Percentiles rank a stretch among this genome's conserved stretches.
These are phyloP conservation scores for Excalfactoria chinensis DNA, from an alignment of 2,113 vertebrate genomes.

Conservation along the genomic window DNA sequence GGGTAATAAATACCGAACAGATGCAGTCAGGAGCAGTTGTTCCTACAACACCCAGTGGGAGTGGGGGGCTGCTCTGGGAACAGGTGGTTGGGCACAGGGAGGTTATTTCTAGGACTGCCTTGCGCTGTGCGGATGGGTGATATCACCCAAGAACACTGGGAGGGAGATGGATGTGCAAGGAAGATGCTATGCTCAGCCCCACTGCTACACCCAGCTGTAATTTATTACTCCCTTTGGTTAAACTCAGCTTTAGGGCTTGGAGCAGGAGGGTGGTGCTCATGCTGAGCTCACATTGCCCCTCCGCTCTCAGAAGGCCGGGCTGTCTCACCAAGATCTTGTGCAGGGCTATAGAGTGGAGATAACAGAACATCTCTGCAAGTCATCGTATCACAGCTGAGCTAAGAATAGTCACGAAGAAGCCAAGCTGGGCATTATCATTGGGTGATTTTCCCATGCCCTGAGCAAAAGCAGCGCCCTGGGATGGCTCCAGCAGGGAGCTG, in stretches of 20 bases:
- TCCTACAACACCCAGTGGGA: not conserved
- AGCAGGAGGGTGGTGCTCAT: not conserved
- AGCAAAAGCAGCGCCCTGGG: not conserved
- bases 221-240: not conserved
- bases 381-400: not conserved
- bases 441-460: not conserved
- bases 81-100: constrained; percentile 61
- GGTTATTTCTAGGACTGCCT: constrained; percentile 65
- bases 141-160: not conserved
- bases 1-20: constrained; percentile 37
- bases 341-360: not conserved
- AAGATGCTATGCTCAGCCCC: not conserved
- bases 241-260: not conserved
- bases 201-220: not conserved
- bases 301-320: not conserved
- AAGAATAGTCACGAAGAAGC: constrained; percentile 13
- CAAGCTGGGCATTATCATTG: not conserved
- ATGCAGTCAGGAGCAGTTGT: constrained; percentile 47
- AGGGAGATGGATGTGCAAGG: not conserved
- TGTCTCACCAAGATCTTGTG: not conserved
- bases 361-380: rapidly evolving
- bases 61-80: constrained; percentile 1
- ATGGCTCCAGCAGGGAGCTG: not conserved
- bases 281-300: not conserved
- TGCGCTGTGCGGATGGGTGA: not conserved